Evolutionary conservation across 2,888 invertebrate species (phyloP).

Genomic region (Ptychoptera contaminata): DNA sequence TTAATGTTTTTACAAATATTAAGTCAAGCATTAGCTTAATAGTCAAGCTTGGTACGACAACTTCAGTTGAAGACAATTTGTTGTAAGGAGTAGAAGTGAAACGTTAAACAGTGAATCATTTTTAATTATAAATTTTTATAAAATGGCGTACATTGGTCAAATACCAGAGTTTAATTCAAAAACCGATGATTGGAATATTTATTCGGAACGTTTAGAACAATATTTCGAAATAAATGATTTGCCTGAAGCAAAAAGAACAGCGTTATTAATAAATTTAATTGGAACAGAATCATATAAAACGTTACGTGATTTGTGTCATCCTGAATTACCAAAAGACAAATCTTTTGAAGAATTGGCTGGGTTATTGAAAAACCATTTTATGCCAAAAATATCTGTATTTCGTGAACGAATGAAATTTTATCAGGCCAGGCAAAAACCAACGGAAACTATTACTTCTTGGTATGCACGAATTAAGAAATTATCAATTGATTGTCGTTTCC

Average conservation of each 20-base stretch:
- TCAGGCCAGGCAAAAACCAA: conserved; percentile 10
- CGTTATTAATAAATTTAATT: conserved; percentile 12
- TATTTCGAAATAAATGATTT: conserved; percentile 12
- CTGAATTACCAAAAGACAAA: conserved; percentile 12
- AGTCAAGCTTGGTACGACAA: too few species aligned
- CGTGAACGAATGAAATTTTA: conserved; percentile 13
- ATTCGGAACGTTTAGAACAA: conserved; percentile 11
- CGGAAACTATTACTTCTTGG: conserved; percentile 11
- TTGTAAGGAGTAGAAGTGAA: too few species aligned
- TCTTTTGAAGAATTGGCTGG: conserved; percentile 10
- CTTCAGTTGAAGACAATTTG: too few species aligned
- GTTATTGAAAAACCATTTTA: conserved; percentile 10
- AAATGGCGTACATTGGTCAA: conserved; percentile 6
- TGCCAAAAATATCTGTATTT: conserved; percentile 9
- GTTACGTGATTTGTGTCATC: conserved; percentile 13
- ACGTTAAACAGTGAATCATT: too few species aligned
- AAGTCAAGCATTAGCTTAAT: too few species aligned
- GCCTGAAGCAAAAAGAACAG: conserved; percentile 10
- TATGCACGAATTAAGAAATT: conserved; percentile 12
- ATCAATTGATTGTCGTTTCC: conserved; percentile 14
- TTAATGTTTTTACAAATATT: too few species aligned
- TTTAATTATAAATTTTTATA: background rate
- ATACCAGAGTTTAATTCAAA: conserved; percentile 5
- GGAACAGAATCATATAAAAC: conserved; percentile 12
- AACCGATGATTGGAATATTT: conserved; percentile 7